Evolutionary conservation across 2,888 invertebrate genomes (phyloP), one percentile per base, ranked within the genome.

Genomic region (Epirrita christyi): DNA sequence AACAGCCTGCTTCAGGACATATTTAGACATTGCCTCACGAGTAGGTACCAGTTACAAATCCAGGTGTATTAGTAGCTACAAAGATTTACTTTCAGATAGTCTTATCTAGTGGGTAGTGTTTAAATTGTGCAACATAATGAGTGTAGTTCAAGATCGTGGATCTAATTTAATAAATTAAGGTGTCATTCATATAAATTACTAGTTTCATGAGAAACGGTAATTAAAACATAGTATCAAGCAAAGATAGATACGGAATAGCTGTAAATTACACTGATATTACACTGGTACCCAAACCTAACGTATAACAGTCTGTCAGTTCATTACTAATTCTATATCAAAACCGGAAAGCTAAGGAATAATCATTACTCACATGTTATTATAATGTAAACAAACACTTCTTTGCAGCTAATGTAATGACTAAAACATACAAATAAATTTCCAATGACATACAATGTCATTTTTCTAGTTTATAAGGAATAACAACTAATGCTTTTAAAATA

Each of bases 21-120:
- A 59, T 47, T 59, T 54, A 59, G 46, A 44, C 29, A 55, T 59
- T 43, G 51, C 54, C 51, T 59, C 59, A 59, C 40, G 42, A 47
- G 42, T 32, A 29, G 6, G 29, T 29, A 34, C 21, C 43, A 55
- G 47, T 13, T 52, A 42, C 21, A 14, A 51, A 41, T 50, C 37
- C 48, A 53, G 37, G 50, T 46, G 40, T 34, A 53, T 21, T 15
- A n/a, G n/a, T n/a, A n/a, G n/a, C n/a, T 48, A 52, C 42, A 46
- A 38, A 54, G 27, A 55, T 43, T 49, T 49, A 40, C 49, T 51
- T 53, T 42, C 14, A 42, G 49, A 52, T 47, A 38, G 38, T 29
- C n/a, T 43, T 50, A 50, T 50, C 41, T 49, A 36, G 7, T 41
- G 21, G 14, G 15, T n/a, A 7, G 5, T 29, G 21, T 42, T 42